phyloP scores from a whole-genome alignment of 2,888 invertebrate species.

The Dinocampus coccinellae region DNA sequence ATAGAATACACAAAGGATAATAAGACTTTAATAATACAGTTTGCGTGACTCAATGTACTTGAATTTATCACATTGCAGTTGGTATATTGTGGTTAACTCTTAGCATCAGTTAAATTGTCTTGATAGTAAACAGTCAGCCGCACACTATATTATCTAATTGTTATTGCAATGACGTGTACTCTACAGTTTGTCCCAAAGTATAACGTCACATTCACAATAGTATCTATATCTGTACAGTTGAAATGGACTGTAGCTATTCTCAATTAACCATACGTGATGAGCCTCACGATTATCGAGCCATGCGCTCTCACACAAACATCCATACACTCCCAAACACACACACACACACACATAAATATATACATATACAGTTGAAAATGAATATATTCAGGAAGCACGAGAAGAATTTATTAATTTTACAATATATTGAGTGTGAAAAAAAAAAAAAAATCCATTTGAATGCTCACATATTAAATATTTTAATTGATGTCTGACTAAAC shows the following conservation, averaged over 20 bases:
- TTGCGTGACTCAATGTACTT: not conserved
- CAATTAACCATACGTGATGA: slow-evolving; percentile 43
- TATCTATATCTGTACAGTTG: not conserved
- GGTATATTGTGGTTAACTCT: not conserved
- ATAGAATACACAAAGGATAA: too few species aligned
- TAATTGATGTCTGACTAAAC: not conserved
- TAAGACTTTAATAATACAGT: too few species aligned
- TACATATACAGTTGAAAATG: too few species aligned
- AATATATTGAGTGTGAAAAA: too few species aligned
- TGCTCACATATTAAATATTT: not conserved
- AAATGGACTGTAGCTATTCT: slow-evolving; percentile 41
- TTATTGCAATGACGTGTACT: slow-evolving; percentile 40
- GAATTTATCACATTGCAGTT: not conserved
- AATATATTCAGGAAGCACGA: too few species aligned
- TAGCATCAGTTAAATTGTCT: slow-evolving; percentile 10
- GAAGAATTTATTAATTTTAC: too few species aligned
- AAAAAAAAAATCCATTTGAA: too few species aligned
- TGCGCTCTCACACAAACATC: too few species aligned
- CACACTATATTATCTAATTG: slow-evolving; percentile 41
- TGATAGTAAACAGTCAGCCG: slow-evolving; percentile 28
- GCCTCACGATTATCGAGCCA: slow-evolving; percentile 39
- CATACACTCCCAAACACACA: too few species aligned
- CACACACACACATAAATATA: not conserved
- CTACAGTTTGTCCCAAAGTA: slow-evolving; percentile 36
- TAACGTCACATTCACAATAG: slow-evolving; percentile 37